Conservation (phyloP, 2,113 vertebrate species). For the Oreochromis aureus region DNA sequence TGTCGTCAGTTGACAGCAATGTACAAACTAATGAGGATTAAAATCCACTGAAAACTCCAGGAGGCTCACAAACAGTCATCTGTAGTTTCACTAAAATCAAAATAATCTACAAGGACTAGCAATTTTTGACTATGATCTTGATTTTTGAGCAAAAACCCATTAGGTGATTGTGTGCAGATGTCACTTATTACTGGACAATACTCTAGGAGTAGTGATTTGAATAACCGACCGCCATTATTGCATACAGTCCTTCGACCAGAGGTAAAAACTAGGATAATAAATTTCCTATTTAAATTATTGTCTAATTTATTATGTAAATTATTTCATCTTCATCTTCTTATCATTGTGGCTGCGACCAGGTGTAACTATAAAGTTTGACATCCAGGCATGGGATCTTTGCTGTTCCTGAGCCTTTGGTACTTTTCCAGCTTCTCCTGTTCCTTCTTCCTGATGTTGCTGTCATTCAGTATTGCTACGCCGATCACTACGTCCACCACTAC, state of each 20-base stretch:
- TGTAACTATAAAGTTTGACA: neutral
- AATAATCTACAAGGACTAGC: too few species aligned
- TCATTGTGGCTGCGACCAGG: neutral
- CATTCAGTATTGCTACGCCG: neutral
- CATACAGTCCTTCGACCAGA: neutral
- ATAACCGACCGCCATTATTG: accelerated
- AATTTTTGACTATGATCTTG: too few species aligned
- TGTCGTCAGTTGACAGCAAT: too few species aligned
- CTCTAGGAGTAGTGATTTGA: neutral
- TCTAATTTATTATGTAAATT: neutral
- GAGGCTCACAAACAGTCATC: neutral
- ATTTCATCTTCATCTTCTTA: neutral
- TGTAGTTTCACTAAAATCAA: too few species aligned
- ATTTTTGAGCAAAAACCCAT: too few species aligned
- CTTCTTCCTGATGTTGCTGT: neutral
- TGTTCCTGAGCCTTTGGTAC: neutral
- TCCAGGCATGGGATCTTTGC: neutral
- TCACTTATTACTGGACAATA: neutral
- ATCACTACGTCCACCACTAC: neutral
- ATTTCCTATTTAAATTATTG: neutral
- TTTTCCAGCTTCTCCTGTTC: neutral
- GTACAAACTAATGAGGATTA: neutral
- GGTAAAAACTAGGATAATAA: neutral
- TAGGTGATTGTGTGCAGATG: neutral
- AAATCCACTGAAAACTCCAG: neutral